Percentiles rank a stretch among this genome's conserved stretches.
Evolutionary conservation across 2,113 vertebrate species (phyloP).

Genomic region (Platycercus adscitus): DNA sequence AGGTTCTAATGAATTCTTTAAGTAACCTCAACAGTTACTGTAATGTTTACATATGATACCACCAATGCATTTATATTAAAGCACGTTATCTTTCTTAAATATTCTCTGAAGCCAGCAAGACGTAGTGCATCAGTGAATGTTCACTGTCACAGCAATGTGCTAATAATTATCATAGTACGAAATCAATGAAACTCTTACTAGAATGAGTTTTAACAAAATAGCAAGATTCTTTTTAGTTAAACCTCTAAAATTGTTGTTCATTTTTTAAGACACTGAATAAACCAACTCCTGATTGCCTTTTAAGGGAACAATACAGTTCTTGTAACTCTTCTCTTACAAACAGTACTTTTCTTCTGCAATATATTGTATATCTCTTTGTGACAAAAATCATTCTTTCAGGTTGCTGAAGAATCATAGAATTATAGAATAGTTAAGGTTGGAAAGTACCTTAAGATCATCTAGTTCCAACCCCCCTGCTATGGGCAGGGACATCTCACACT

Average conservation of each 20-base stretch:
- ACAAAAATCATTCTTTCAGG: conserved; percentile 33
- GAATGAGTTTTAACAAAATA: conserved; percentile 24
- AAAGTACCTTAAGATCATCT: too few species aligned
- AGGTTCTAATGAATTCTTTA: conserved; percentile 14
- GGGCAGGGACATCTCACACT: too few species aligned
- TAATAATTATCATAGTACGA: neutral
- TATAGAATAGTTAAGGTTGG: too few species aligned
- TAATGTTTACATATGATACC: conserved; percentile 27
- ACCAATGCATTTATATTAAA: conserved; percentile 43
- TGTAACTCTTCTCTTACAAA: conserved; percentile 1
- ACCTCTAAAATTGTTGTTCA: neutral
- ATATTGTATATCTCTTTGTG: neutral
- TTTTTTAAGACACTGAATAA: neutral
- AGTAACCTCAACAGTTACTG: conserved; percentile 14
- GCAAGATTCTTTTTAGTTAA: conserved; percentile 42
- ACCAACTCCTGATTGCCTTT: conserved; percentile 16
- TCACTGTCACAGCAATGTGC: neutral
- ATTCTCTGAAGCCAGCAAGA: conserved; percentile 52
- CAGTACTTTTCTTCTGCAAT: conserved; percentile 1
- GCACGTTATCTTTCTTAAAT: conserved; percentile 41
- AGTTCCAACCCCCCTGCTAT: too few species aligned
- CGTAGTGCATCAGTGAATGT: neutral
- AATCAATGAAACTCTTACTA: neutral
- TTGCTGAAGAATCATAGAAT: neutral
- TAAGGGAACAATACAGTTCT: neutral